Base-by-base conservation (phyloP, 37 sponge, comb jelly and placozoan species). In the Agelas oroides region DNA sequence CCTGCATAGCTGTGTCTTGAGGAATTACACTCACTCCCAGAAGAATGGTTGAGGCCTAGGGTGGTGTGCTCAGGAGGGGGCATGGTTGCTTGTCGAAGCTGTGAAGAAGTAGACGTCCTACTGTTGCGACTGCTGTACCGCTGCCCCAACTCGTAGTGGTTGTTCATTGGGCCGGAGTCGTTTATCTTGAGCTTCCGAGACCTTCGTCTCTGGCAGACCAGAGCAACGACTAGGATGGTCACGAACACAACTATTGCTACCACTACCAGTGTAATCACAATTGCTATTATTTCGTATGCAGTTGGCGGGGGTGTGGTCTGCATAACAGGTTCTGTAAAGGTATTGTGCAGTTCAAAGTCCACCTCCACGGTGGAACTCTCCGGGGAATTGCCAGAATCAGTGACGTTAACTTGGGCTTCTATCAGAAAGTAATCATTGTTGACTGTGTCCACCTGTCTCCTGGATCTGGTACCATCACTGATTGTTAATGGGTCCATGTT, bases 21-120 rank as follows among this genome's bases (percentile, higher is more conserved):
- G 8, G n/a, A n/a, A n/a, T n/a, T n/a, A n/a, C n/a, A n/a, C n/a
- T 67, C 68, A 67, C 68, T 67, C 34, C 68, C 68, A 31, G 68
- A 67, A 34, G 81, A 67, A 37, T 32, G 18, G 33, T 67, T 30
- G 20, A 67, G 65, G n/a, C n/a, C n/a, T n/a, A n/a, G 46, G 12
- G 39, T 64, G 2, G 65, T 28, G 65, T 65, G 86, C 62, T 98
- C 65, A n/a, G 86, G 88, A 71, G 58, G 60, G 91, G 31, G 18
- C 5, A 5, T 11, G 20, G 34, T 68, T 28, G 34, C 3, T 8
- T 69, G 61, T 46, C 46, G 46, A 8, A 46, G 53, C 66, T 39
- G 41, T 27, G 27, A 25, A 12, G 25, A 23, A 14, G 62, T 61
- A 5, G 62, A 61, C 3, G 62, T 27, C 25, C 62, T 61, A 5